Percentiles rank a stretch among this genome's conserved stretches.
Conservation (phyloP, 2,113 vertebrate species). For the Chaenogobius annularis region DNA sequence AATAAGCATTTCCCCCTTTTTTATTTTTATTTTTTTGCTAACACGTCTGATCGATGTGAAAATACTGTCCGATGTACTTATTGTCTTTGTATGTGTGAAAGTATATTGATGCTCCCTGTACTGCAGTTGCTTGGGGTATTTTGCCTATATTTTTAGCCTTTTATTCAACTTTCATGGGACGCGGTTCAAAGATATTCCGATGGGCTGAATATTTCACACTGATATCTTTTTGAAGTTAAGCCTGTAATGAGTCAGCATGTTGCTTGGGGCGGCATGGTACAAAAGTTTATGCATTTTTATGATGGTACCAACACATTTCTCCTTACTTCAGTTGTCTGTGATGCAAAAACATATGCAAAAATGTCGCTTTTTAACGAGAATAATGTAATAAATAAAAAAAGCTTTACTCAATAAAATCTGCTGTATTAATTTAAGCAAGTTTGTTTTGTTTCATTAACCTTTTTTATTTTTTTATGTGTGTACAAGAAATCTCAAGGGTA, state of each 20-base stretch:
- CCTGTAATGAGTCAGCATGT: slow-evolving; percentile 37
- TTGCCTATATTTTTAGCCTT: slow-evolving; percentile 21
- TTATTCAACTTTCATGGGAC: slow-evolving; percentile 24
- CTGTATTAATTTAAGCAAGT: neutral
- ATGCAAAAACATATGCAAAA: neutral
- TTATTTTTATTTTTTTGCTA: neutral
- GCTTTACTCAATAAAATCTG: slow-evolving; percentile 5
- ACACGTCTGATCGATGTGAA: neutral
- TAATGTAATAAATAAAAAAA: neutral
- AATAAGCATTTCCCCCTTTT: neutral
- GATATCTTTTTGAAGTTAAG: slow-evolving; percentile 41
- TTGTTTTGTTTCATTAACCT: neutral
- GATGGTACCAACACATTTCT: neutral
- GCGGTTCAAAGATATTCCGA: slow-evolving; percentile 27
- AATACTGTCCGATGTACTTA: neutral
- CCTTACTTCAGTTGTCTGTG: neutral
- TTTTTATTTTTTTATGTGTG: too few species aligned
- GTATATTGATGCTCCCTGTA: slow-evolving; percentile 8
- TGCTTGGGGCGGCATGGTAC: slow-evolving; percentile 15
- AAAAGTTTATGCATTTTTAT: neutral
- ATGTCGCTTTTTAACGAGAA: neutral
- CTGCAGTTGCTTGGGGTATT: slow-evolving; percentile 13
- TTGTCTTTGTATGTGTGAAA: slow-evolving; percentile 7
- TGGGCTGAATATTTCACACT: slow-evolving; percentile 24
- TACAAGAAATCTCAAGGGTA: too few species aligned